A percentile compares a stretch with the other conserved stretches of the same genome.
Conservation (phyloP, 2,888 invertebrate species). For the Drosophila falleni region DNA sequence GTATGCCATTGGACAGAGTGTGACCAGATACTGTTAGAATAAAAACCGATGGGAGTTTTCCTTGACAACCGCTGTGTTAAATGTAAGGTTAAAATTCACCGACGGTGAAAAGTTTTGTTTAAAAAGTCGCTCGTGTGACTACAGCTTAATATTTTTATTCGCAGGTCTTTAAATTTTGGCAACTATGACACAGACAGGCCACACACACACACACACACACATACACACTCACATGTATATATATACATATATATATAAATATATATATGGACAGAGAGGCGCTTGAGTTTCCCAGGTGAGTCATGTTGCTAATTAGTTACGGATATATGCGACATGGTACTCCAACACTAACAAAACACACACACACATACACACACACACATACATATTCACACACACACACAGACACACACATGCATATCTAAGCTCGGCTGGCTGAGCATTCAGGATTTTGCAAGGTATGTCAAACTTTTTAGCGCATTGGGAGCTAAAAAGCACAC, state of each 20-base stretch:
- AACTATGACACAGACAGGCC: not conserved
- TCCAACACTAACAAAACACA: slow-evolving; percentile 8
- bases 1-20: no score
- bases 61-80: no score
- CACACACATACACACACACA: slow-evolving; percentile 22
- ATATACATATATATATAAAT: not conserved
- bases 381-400: slow-evolving; percentile 20
- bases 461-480: slow-evolving; percentile 60
- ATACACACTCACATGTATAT: not conserved
- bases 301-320: slow-evolving; percentile 78
- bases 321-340: slow-evolving; percentile 66
- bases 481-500: slow-evolving; percentile 41
- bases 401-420: slow-evolving; percentile 10
- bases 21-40: no score
- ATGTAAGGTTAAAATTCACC: no score
- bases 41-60: no score
- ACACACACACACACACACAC: no score
- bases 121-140: no score
- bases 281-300: slow-evolving; percentile 65
- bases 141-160: no score
- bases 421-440: slow-evolving; percentile 31
- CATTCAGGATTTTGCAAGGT: slow-evolving; percentile 54
- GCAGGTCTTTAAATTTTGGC: not conserved
- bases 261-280: slow-evolving; percentile 1
- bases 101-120: no score